Evolutionary conservation across 1,140 invertebrate genomes (phyloP), one percentile per base, ranked within the genome.

Genomic region (Drosophila prosaltans): DNA sequence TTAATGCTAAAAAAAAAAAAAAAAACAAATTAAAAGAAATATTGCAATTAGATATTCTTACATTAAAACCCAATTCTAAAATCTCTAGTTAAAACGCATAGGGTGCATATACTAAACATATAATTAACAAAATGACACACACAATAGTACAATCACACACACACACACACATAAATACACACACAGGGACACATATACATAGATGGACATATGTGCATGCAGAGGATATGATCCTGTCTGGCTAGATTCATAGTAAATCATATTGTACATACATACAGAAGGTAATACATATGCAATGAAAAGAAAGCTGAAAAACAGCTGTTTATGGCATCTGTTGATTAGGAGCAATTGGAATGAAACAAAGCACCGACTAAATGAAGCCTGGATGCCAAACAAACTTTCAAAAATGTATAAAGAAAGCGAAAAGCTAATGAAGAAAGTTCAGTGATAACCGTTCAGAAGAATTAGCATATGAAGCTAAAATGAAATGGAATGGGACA

Each of bases 41-140:
- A 78, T 65, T 85, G 74, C 78, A 89, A 84, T 89, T 89, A 89
- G 84, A 84, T 89, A 89, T 89, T 89, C 80, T 51, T 65, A 89
- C 75, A 89, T 83, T 51, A 51, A 89, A 65, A 84, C 62, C 43
- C 66, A 83, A 83, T 83, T 89, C 80, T 73, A 75, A 76, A 81
- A 78, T 73, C 60, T 81, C 81, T 72, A 77, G 70, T 88, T 69
- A 55, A 80, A 51, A 51, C 45, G 60, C 78, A 80, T 88, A 66
- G 77, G 66, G 65, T 74, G 70, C 70, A 77, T 64, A 74, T 65
- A 72, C 61, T 60, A 61, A 63, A 61, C 71, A 67, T 24, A 2
- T 51, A 8, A 51, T 51, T 26, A 51, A 51, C 45, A 26, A 51
- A 2, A 24, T 0, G 0, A 51, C 7, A 75, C 40, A 58, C 51